Percentiles rank a stretch among this genome's conserved stretches.
Evolutionary conservation across 2,797 vertebrate species (phyloP).

Genomic region (Diplodus sargus): DNA sequence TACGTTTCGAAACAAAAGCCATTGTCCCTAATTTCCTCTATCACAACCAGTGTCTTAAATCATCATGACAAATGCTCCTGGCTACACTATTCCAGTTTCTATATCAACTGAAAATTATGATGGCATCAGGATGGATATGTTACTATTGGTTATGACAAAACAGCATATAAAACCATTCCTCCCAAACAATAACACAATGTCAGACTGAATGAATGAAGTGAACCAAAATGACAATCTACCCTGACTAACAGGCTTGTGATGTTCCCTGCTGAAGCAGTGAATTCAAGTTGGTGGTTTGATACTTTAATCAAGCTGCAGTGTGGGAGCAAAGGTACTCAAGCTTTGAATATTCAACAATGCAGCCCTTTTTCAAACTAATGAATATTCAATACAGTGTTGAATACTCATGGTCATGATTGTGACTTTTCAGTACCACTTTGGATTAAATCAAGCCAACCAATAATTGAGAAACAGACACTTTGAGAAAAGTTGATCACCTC

Average conservation of each 20-base stretch:
- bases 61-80: not conserved
- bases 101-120: not conserved
- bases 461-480: constrained; percentile 30
- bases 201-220: constrained; percentile 2
- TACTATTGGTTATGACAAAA: not conserved
- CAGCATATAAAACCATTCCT: not conserved
- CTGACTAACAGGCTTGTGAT: not conserved
- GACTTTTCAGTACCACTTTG: constrained; percentile 26
- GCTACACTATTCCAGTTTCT: not conserved
- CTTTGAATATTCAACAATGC: constrained; percentile 46
- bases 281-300: constrained; percentile 10
- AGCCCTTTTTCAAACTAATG: constrained; percentile 23
- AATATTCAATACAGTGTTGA: constrained; percentile 41
- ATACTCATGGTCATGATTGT: constrained; percentile 36
- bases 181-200: not conserved
- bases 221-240: constrained; percentile 2
- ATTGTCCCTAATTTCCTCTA: not conserved
- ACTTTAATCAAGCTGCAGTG: constrained; percentile 41
- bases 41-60: not conserved
- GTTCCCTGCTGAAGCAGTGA: constrained; percentile 20
- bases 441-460: constrained; percentile 31
- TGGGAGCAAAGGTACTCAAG: constrained; percentile 21
- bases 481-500: constrained; percentile 31
- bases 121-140: not conserved
- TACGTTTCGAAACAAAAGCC: not conserved